Base-by-base conservation (phyloP, 23 tunicate species). In the Trididemnum nubilum region DNA sequence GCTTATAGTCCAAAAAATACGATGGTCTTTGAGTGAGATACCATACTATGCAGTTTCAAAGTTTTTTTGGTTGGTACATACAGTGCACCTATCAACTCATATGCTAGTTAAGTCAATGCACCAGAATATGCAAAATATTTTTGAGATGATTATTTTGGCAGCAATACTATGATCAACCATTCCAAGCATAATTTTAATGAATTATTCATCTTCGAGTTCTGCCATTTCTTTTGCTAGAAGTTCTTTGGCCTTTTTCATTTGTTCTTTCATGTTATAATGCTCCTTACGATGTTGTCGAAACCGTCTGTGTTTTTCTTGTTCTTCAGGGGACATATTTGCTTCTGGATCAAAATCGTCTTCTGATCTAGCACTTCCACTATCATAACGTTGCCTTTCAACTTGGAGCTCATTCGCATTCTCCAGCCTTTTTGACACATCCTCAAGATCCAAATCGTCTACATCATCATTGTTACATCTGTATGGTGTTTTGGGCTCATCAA, bases 401-500 rank as follows among this genome's bases (percentile, higher is more conserved):
- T 69, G 52, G 1, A 60, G 84, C 12, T 85, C 88, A 15, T 32
- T 76, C 1, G 31, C 81, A n/a, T 85, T 65, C 0, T 76, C 59
- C 28, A 85, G 66, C 33, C 97, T 65, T 83, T 76, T 29, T 25
- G 88, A 63, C 0, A 92, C 36, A 23, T 86, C 97, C 23, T 86
- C 88, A 9, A 72, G 75, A 64, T 92, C 97, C 34, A 92, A 63
- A 69, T 51, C 89, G 23, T 82, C 88, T 30, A 25, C 65, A 7
- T 83, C 85, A 23, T 92, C 97, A 4, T 73, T 72, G 77, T 85
- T 82, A 33, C 65, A 34, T 77, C 97, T 57, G 52, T 94, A 94
- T 19, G 99, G 99, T 3, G 99, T 94, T 54, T 94, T 94, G 9
- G 99, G 99, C 76, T 94, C 99, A 50, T 94, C 99, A 27, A 94